phyloP scores from a whole-genome alignment of 2,113 vertebrate genomes.

The Pagrus major region DNA sequence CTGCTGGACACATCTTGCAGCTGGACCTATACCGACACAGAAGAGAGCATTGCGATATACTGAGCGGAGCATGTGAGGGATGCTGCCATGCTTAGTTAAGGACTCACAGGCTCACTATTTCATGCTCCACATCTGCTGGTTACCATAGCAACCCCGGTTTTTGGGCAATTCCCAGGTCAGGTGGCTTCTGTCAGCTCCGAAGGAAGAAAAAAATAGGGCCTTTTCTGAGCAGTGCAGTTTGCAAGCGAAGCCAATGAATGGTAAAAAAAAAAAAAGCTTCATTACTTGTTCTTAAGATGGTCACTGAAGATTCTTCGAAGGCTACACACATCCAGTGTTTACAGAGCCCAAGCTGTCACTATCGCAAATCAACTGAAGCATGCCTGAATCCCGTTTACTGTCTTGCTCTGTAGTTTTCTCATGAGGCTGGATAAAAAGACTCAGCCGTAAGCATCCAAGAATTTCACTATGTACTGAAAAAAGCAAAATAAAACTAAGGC shows the following conservation, averaged over 20 bases:
- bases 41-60: constrained; percentile 37
- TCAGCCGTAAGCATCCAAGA: constrained; percentile 28
- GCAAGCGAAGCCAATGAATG: constrained; percentile 34
- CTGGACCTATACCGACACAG: constrained; percentile 17
- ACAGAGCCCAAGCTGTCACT: constrained; percentile 53
- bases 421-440: constrained; percentile 1
- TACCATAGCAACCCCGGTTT: constrained; percentile 77
- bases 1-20: constrained; percentile 1
- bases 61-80: constrained; percentile 50
- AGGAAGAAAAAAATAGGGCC: not conserved
- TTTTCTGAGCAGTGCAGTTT: constrained; percentile 44
- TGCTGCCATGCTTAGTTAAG: constrained; percentile 71
- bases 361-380: constrained; percentile 12
- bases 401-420: constrained; percentile 30
- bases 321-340: constrained; percentile 19
- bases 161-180: constrained; percentile 74
- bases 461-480: constrained; percentile 60
- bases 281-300: constrained; percentile 41
- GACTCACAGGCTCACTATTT: constrained; percentile 68
- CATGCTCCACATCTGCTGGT: constrained; percentile 82
- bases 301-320: constrained; percentile 55
- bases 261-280: constrained; percentile 67
- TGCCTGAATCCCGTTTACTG: constrained; percentile 16
- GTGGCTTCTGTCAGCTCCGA: constrained; percentile 73
- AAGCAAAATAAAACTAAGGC: constrained; percentile 35